Conservation (phyloP, 2,888 invertebrate genomes). For the Lypha dubia region DNA sequence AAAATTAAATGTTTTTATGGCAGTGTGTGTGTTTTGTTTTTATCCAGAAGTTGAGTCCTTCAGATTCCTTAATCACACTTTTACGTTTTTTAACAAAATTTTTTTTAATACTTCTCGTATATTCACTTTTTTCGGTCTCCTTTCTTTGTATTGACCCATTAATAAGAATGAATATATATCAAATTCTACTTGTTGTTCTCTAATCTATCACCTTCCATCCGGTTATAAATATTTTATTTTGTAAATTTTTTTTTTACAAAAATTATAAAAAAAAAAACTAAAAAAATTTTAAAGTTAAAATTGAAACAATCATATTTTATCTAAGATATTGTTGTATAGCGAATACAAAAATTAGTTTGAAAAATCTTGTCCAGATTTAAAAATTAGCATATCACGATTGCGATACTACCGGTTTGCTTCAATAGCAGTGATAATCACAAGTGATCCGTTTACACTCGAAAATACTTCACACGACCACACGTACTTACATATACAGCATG, state of each 20-base stretch:
- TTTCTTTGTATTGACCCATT: too few species aligned
- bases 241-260: neutral
- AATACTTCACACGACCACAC: constrained; percentile 69
- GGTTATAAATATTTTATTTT: too few species aligned
- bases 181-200: too few species aligned
- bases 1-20: neutral
- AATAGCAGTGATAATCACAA: constrained; percentile 59
- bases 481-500: too few species aligned
- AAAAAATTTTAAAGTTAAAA: constrained; percentile 20
- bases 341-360: constrained; percentile 40
- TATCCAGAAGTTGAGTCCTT: too few species aligned
- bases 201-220: too few species aligned
- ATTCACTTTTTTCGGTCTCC: too few species aligned
- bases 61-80: too few species aligned
- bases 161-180: too few species aligned
- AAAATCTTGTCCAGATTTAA: constrained; percentile 41
- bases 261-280: constrained; percentile 16
- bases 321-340: constrained; percentile 11
- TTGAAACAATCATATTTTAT: constrained; percentile 16
- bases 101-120: too few species aligned
- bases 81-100: too few species aligned
- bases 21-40: too few species aligned
- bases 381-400: constrained; percentile 57
- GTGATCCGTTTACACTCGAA: constrained; percentile 59
- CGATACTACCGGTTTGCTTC: constrained; percentile 59